phyloP scores from a whole-genome alignment of 2,113 vertebrate genomes.

The Upupa epops region DNA sequence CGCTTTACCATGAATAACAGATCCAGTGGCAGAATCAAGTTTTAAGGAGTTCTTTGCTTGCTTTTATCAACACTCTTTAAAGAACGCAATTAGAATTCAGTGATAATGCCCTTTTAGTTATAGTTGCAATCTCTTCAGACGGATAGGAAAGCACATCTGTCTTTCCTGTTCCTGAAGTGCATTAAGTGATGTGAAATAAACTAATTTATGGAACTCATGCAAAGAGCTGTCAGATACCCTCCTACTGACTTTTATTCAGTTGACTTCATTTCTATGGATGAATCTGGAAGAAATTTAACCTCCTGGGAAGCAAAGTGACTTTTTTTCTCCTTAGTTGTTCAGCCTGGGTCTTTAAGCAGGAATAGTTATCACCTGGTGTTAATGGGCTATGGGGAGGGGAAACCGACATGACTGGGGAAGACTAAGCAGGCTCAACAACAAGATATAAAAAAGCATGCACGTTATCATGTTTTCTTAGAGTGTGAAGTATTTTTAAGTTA shows the following conservation, averaged over 20 bases:
- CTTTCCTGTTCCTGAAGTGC: background rate
- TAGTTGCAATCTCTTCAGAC: background rate
- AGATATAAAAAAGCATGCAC: background rate
- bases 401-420: background rate
- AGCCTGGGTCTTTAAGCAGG: background rate
- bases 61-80: background rate
- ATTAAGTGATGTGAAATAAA: background rate
- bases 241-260: background rate
- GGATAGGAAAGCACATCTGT: background rate
- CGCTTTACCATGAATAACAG: background rate
- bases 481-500: background rate
- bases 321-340: background rate
- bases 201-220: background rate
- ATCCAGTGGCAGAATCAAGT: background rate
- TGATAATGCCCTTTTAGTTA: conserved; percentile 23
- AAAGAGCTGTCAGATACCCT: background rate
- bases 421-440: background rate
- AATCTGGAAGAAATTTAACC: background rate
- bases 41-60: background rate
- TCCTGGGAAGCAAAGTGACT: background rate
- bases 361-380: background rate
- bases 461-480: background rate
- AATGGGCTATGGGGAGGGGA: background rate
- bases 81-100: conserved; percentile 3
- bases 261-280: background rate